A percentile compares a stretch with the other conserved stretches of the same genome.
Evolutionary conservation across 2,113 vertebrate species (phyloP).

Genomic region (Acanthisitta chloris): DNA sequence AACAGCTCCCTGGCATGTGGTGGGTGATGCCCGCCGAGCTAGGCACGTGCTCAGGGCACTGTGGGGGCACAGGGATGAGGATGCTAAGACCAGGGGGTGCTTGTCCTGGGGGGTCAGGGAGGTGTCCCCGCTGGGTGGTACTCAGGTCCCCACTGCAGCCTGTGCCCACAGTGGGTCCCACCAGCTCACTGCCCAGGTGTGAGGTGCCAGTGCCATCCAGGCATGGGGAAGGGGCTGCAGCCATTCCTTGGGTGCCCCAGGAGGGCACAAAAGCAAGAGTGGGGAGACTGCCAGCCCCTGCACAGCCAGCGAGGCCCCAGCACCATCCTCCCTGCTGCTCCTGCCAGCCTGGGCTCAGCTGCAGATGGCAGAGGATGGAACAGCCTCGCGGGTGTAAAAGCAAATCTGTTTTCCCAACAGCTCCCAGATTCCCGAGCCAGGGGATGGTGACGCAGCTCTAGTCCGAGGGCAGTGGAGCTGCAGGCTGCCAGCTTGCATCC

Average conservation of each 20-base stretch:
- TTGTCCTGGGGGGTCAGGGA: fast-evolving
- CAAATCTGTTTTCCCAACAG: not conserved
- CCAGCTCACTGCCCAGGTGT: fast-evolving
- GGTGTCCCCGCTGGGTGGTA: not conserved
- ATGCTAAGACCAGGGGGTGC: not conserved
- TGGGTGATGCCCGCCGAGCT: not conserved
- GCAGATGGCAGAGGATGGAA: not conserved
- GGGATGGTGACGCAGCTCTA: not conserved
- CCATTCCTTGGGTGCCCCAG: not conserved
- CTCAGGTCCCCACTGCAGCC: fast-evolving
- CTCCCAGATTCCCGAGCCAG: not conserved
- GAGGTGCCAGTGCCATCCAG: not conserved
- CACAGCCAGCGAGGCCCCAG: fast-evolving
- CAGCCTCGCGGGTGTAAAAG: not conserved
- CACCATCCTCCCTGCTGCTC: not conserved
- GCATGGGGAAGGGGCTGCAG: not conserved
- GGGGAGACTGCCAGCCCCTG: not conserved
- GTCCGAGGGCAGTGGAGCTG: not conserved
- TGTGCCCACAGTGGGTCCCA: not conserved
- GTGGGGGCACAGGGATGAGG: fast-evolving
- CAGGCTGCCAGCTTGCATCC: not conserved
- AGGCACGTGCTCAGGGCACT: fast-evolving
- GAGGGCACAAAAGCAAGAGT: not conserved
- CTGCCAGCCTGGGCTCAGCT: not conserved
- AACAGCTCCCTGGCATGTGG: not conserved